These are phyloP conservation scores for Nematolebias whitei DNA, from an alignment of 2,113 vertebrate genomes.

Conservation along the genomic window DNA sequence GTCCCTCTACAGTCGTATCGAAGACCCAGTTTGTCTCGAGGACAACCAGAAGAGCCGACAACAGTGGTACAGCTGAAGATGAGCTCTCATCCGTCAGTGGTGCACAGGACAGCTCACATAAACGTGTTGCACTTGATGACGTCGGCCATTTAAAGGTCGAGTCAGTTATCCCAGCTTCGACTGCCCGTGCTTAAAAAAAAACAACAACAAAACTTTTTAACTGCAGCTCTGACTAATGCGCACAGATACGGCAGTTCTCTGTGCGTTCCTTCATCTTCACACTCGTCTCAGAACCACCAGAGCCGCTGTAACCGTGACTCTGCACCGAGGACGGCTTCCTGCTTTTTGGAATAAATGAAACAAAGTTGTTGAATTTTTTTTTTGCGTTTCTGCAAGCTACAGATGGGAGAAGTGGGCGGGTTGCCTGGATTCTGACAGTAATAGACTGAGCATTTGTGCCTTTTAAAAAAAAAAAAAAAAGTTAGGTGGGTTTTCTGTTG, in stretches of 20 bases:
- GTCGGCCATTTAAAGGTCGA: constrained; percentile 18
- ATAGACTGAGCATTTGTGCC: constrained; percentile 73
- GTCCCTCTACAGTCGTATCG: constrained; percentile 70
- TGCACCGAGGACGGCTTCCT: constrained; percentile 49
- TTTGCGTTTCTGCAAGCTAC: constrained; percentile 18
- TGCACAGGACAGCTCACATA: constrained; percentile 25
- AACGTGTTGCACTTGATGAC: constrained; percentile 17
- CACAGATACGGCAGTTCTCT: constrained; percentile 5
- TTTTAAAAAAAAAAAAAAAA: no score
- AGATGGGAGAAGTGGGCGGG: constrained; percentile 19
- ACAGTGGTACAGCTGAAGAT: constrained; percentile 40
- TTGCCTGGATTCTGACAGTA: constrained; percentile 28
- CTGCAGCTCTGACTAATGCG: constrained; percentile 30
- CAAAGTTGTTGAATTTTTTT: constrained; percentile 5
- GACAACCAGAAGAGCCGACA: constrained; percentile 19
- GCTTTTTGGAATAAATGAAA: constrained; percentile 40
- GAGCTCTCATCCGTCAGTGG: constrained; percentile 30
- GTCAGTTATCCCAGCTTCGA: constrained; percentile 34
- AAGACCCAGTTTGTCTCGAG: constrained; percentile 42
- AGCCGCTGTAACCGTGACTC: constrained; percentile 56
- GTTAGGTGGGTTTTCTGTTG: constrained; percentile 63
- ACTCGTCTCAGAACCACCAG: constrained; percentile 41
- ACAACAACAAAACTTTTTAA: constrained; percentile 32
- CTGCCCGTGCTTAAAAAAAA: constrained; percentile 66
- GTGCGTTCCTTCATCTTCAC: constrained; percentile 35